Base-by-base conservation (phyloP, 2,797 vertebrate species). In the Microchirus variegatus region DNA sequence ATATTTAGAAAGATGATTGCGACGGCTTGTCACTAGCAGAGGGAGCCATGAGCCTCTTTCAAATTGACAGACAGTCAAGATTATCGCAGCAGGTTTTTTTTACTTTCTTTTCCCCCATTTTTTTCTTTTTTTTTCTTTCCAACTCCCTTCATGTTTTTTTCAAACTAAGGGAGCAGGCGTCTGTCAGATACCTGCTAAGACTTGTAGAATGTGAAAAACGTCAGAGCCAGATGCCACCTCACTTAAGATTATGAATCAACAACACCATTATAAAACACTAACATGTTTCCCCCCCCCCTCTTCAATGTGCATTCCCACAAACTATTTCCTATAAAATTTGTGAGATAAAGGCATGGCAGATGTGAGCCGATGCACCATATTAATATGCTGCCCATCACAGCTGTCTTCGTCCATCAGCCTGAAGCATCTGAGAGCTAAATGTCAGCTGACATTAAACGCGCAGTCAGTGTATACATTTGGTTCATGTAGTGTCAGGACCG, bases 391-490 rank as follows among this genome's bases (percentile, higher is more conserved):
- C 57, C 71, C 77, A 59, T 87, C 82, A 59, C 56, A 57, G 43
- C 58, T 47, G 36, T 77, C 81, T 59, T 14, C 53, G 82, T 53
- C 70, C 58, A 79, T 85, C 80, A 59, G 61, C 22, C 71, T n/a
- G 1, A 67, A 0, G 26, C 53, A 63, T 36, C 68, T 26, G 48
- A 63, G 54, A 81, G 81, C 54, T 62, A 75, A 87, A 87, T 83
- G 88, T 85, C 90, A 86, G 68, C 38, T 14, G 8, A 53, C 68
- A 82, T 84, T 87, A 80, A 80, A 84, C 72, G 82, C 83, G 70
- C 60, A 65, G 62, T 82, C 80, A 70, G 74, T 40, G 0, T 54
- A 78, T 67, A 67, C 70, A 59, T 50, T 50, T 52, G 36, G 41
- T 42, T 5, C 51, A 9, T 65, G 60, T 18, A 10, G 57, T 13